Base-by-base conservation (phyloP, 2,113 vertebrate species). In the Nothoprocta pentlandii region DNA sequence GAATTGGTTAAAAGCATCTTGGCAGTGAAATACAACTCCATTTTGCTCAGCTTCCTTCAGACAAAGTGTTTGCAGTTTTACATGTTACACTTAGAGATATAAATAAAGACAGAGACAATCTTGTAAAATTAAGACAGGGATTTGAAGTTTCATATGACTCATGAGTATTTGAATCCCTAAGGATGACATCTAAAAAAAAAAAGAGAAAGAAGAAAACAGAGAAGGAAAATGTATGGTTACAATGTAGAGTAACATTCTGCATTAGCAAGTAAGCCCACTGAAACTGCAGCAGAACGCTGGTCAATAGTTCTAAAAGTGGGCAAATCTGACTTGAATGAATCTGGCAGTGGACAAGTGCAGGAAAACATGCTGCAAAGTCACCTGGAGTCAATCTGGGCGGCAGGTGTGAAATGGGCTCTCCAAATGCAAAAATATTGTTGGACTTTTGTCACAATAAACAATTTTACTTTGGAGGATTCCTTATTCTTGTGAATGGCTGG, bases 1-100 rank as follows among this genome's bases (percentile, higher is more conserved):
- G 25, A 95, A 93, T 56, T 92, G 32, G 59, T 88, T 92, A 93
- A 94, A 96, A 93, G 82, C 90, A 84, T 74, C 34, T 36, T 89
- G 90, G n/a, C 47, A 56, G 73, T 69, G 41, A 96, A 93, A 94
- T 83, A 89, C 6, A 75, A 41, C 53, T 93, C 79, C 85, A 34
- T 79, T 94, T 94, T 68, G 25, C 39, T 78, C 58, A 25, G 12
- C 32, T 41, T 70, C 71, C 66, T 61, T 71, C n/a, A 85, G 67
- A n/a, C 6, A 83, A 87, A 86, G 16, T 30, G 49, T 74, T 68
- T 64, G 14, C 44, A 78, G 61, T 62, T 80, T 47, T 71, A 17
- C 56, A 16, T 44, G 25, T 68, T 85, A 79, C 58, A 42, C 20
- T 49, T 63, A 53, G 19, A 78, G 41, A 46, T 59, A 89, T 46